Base-by-base conservation (phyloP, 2,797 vertebrate species). In the Molothrus ater region DNA sequence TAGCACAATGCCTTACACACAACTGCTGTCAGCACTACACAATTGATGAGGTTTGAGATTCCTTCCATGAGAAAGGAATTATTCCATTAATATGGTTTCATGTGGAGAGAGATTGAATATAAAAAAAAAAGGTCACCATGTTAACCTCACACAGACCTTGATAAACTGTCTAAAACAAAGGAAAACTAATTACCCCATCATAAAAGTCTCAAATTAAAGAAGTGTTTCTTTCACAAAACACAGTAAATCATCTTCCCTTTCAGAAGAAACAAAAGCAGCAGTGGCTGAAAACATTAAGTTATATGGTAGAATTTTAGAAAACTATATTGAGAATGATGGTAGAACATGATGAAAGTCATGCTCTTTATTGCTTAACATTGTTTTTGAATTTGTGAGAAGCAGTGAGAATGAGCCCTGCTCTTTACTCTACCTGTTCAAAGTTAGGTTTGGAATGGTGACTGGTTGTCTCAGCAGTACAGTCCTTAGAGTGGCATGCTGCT, bases 401-500 rank as follows among this genome's bases (percentile, higher is more conserved):
- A 34, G 29, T 21, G 38, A 81, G 68, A 66, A 87, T 9, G 17
- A 69, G 50, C 19, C 24, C 57, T 83, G 61, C 31, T 95, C 60
- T 83, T 61, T 51, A 91, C 45, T 6, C 2, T 96, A 98, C 98
- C 97, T 98, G 96, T 74, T 90, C 79, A 75, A 85, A 85, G 84
- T 34, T 65, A 53, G 47, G 45, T 26, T 76, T 89, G 66, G 48
- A 69, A 21, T 15, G 56, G 57, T 2, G 40, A 86, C 26, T 47
- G 31, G 15, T 21, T 87, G 66, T 65, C 17, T 50, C 59, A 48
- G 84, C 4, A 11, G 25, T 45, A 28, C 7, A 71, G 34, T 82
- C 74, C 71, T 83, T 61, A 34, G 76, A 84, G 60, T 51, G 50
- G 50, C 53, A 73, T 5, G 60, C 51, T 74, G 95, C 80, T 79